Percentiles rank a stretch among this genome's conserved stretches.
Conservation (phyloP, 2,113 vertebrate genomes). For the Tursiops truncatus region DNA sequence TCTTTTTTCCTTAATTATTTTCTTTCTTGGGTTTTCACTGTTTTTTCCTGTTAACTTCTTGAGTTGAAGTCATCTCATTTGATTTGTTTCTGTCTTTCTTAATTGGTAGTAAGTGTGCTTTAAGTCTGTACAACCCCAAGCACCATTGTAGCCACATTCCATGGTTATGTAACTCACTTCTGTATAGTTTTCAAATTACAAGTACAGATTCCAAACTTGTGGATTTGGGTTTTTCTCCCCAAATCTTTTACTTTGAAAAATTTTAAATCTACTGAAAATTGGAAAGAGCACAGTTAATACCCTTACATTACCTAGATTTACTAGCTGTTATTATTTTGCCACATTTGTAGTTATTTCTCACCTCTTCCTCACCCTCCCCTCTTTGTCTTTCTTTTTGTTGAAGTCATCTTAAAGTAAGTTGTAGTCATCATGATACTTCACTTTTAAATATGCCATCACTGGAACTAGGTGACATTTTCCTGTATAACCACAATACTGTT, state of each 20-base stretch:
- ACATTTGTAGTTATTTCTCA: not conserved
- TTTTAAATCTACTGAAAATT: not conserved
- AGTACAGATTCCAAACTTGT: not conserved
- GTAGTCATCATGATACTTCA: not conserved
- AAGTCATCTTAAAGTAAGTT: conserved; percentile 18
- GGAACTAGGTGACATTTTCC: not conserved
- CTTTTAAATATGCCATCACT: not conserved
- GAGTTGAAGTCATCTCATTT: not conserved
- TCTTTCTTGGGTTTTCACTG: not conserved
- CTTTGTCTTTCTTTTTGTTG: not conserved
- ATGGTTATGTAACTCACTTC: not conserved
- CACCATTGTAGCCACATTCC: not conserved
- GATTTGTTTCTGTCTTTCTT: not conserved
- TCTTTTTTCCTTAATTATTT: not conserved
- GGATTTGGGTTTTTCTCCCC: not conserved
- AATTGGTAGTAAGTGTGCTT: not conserved
- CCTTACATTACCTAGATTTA: not conserved
- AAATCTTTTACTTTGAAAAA: not conserved
- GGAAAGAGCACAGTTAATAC: not conserved
- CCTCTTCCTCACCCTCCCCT: no score
- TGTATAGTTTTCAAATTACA: not conserved
- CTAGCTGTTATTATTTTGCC: not conserved
- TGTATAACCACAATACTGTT: not conserved
- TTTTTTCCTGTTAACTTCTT: not conserved
- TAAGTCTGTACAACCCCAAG: not conserved